A percentile compares a stretch with the other conserved stretches of the same genome.
These are phyloP conservation scores for Cosmopolites sordidus DNA, from an alignment of 2,888 invertebrate species.

Conservation along the genomic window DNA sequence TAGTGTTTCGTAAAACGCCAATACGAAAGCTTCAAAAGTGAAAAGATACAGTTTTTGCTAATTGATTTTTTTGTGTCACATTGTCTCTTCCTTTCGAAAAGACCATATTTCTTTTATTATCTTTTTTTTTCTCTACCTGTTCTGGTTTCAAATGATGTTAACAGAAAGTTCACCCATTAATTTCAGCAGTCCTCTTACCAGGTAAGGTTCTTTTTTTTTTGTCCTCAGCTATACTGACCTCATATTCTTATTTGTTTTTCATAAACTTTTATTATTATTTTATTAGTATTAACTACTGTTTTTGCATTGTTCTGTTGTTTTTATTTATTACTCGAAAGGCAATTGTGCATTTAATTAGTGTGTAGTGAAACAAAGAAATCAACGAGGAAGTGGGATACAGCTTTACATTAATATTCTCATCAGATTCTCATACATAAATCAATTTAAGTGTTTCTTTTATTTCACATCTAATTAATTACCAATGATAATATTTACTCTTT, in stretches of 20 bases:
- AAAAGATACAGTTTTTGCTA: not conserved
- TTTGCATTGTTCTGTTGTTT: too few species aligned
- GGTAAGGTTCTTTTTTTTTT: constrained; percentile 17
- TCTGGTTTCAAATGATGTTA: constrained; percentile 13
- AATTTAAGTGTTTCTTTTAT: not conserved
- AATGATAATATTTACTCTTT: constrained; percentile 10
- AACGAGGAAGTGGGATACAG: too few species aligned
- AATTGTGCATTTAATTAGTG: too few species aligned
- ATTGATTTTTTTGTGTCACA: not conserved
- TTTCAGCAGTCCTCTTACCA: constrained; percentile 16
- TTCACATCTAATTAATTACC: constrained; percentile 6
- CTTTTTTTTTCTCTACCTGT: not conserved
- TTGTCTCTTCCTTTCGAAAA: not conserved
- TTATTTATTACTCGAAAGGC: too few species aligned
- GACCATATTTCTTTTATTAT: too few species aligned
- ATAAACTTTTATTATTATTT: too few species aligned
- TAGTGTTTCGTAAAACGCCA: constrained; percentile 17
- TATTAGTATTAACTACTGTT: too few species aligned
- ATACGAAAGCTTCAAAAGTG: constrained; percentile 4
- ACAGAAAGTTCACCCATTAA: constrained; percentile 21
- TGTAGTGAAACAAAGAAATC: too few species aligned
- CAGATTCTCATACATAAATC: constrained; percentile 2
- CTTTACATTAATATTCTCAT: too few species aligned
- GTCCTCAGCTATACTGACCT: too few species aligned
- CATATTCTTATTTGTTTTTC: too few species aligned